These are phyloP conservation scores for Electrophaes corylata DNA, from an alignment of 2,888 invertebrate genomes.

Conservation along the genomic window DNA sequence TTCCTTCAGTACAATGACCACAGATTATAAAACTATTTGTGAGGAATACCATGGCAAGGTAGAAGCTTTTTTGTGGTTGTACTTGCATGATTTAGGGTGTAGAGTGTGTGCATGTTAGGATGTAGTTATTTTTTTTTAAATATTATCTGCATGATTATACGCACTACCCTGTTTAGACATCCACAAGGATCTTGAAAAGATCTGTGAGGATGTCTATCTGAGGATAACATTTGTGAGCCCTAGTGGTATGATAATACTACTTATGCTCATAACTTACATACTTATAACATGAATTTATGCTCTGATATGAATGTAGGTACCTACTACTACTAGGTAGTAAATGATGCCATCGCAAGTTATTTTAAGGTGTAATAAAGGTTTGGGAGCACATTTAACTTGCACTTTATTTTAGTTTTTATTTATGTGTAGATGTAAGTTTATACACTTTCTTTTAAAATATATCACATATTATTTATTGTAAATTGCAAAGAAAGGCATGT, in stretches of 20 bases:
- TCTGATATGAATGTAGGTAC: too few relatives aligned
- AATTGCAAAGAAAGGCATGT: too few relatives aligned
- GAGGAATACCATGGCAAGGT: conserved; percentile 89
- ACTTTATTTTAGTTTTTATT: neutral
- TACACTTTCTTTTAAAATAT: too few relatives aligned
- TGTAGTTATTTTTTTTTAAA: neutral
- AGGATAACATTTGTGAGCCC: neutral
- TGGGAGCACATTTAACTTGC: neutral
- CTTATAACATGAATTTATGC: neutral
- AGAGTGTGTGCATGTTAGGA: neutral
- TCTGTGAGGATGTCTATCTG: neutral
- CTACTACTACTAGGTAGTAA: neutral
- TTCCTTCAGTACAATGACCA: conserved; percentile 85
- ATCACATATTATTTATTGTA: too few relatives aligned
- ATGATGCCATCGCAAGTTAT: neutral
- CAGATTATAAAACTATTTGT: conserved; percentile 89
- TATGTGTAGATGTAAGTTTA: neutral
- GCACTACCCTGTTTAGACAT: neutral
- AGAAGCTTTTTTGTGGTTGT: conserved; percentile 42
- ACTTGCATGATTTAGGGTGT: neutral
- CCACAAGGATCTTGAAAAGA: neutral
- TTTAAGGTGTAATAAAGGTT: neutral
- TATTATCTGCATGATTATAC: neutral
- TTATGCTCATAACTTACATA: too few relatives aligned
- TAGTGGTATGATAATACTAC: neutral